These are phyloP conservation scores for Cantharis lateralis DNA, from an alignment of 2,888 invertebrate genomes.

Conservation along the genomic window DNA sequence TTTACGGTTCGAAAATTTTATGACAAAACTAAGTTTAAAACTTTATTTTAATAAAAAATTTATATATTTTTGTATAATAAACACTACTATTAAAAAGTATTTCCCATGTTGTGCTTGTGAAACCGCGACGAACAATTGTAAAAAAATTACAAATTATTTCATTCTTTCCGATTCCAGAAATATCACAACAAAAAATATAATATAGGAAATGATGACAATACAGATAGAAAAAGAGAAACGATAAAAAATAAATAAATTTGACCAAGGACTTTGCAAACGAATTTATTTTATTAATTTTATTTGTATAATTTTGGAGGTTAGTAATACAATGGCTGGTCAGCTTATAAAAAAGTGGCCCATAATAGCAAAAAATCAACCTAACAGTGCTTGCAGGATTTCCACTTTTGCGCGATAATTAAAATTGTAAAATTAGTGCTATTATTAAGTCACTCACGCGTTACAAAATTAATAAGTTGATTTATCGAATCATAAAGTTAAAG, in stretches of 20 bases:
- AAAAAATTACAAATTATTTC: slow-evolving; percentile 48
- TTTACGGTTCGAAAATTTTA: slow-evolving; percentile 20
- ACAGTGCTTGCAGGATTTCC: neutral
- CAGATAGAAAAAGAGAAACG: neutral
- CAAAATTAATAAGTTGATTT: neutral
- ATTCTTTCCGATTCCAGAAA: slow-evolving; percentile 43
- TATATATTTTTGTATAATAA: slow-evolving; percentile 24
- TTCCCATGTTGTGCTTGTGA: slow-evolving; percentile 43
- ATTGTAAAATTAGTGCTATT: neutral
- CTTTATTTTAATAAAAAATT: slow-evolving; percentile 20
- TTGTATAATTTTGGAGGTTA: neutral
- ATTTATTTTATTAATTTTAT: slow-evolving; percentile 2
- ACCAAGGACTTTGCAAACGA: neutral
- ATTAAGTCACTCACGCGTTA: neutral
- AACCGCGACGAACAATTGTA: slow-evolving; percentile 48
- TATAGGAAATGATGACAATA: slow-evolving; percentile 48
- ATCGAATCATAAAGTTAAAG: neutral
- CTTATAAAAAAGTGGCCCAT: neutral
- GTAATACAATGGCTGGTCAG: neutral
- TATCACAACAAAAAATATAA: slow-evolving; percentile 43
- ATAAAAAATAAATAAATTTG: neutral
- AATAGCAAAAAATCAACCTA: neutral
- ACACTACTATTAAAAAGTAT: slow-evolving; percentile 35
- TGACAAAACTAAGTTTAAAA: slow-evolving; percentile 26
- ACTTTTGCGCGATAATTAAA: neutral